A percentile compares a stretch with the other conserved stretches of the same genome.
These are phyloP conservation scores for Caenorhabditis macrosperma DNA, from an alignment of 2,888 invertebrate species.

Conservation along the genomic window DNA sequence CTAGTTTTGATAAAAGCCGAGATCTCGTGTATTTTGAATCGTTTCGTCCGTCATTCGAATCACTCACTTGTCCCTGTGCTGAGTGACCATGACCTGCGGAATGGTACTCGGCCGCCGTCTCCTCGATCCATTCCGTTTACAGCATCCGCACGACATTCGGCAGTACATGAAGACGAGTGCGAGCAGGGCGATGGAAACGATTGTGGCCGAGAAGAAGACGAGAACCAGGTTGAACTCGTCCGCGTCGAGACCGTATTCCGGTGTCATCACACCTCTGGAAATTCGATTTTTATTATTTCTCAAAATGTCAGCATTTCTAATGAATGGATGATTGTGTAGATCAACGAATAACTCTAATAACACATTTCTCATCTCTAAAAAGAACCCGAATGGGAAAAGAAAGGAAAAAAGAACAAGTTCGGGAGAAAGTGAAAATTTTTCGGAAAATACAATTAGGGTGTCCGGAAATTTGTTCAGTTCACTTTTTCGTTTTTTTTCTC, in stretches of 20 bases:
- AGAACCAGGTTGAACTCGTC: constrained; percentile 60
- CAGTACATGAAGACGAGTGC: constrained; percentile 52
- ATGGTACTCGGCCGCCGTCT: constrained; percentile 30
- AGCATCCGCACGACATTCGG: constrained; percentile 55
- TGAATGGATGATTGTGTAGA: no score
- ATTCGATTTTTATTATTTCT: neutral
- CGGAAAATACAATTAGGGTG: neutral
- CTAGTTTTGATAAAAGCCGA: no score
- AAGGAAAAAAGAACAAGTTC: neutral
- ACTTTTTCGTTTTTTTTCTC: neutral
- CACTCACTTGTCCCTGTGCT: constrained; percentile 49
- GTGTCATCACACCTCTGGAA: neutral
- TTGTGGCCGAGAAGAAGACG: constrained; percentile 50
- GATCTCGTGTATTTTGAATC: no score
- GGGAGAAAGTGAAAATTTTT: neutral
- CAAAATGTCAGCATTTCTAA: no score
- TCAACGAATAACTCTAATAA: no score
- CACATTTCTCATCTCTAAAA: no score
- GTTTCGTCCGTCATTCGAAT: no score
- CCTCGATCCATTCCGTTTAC: constrained; percentile 21
- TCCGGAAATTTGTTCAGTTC: neutral
- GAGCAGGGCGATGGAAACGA: constrained; percentile 39
- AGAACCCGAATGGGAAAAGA: neutral
- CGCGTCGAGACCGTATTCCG: constrained; percentile 24
- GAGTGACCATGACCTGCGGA: constrained; percentile 57